Evolutionary conservation across 2,113 vertebrate genomes (phyloP), one percentile per base, ranked within the genome.

Genomic region (Beaufortia kweichowensis): DNA sequence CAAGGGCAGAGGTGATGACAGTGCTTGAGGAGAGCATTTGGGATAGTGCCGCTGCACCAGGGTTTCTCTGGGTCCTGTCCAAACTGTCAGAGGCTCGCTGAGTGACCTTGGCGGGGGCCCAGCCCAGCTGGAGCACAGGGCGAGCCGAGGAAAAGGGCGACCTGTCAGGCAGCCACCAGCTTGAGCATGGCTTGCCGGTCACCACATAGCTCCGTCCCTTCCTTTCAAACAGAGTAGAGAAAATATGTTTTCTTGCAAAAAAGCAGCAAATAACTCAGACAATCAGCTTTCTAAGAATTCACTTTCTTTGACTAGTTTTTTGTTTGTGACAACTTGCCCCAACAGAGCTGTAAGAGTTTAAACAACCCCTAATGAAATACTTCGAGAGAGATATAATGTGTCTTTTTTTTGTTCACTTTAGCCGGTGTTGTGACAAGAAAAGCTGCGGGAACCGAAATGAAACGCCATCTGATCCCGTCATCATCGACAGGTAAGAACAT

Each of bases 381-480:
- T 46, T 46, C 3, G 6, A 21, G 4, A 21, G n/a, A 53, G 2
- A 21, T n/a, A 53, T 21, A 53, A 21, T 19, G 2, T 53, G 48
- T 21, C 21, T 31, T 60, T 5, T n/a, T 63, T 50, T 63, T 70
- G 19, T 46, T 61, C 11, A 53, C 87, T 85, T 5, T 86, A 95
- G 94, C 90, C 94, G 94, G 90, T 96, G 94, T 91, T 96, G 94
- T 92, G 94, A 95, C 92, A 95, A 95, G 92, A 95, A 95, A 90
- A 95, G 94, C 90, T 96, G 94, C 86, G 94, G 94, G 85, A 96
- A 96, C 92, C 92, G 94, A 90, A 96, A 96, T 84, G 94, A 96
- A 92, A 96, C 94, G 85, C 94, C 94, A 84, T 96, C 94, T 84
- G 94, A 96, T 88, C 90, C 93, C 79, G 94, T 93, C 90, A 94